Base-by-base conservation (phyloP, 2,113 vertebrate species). In the Thryonomys swinderianus region DNA sequence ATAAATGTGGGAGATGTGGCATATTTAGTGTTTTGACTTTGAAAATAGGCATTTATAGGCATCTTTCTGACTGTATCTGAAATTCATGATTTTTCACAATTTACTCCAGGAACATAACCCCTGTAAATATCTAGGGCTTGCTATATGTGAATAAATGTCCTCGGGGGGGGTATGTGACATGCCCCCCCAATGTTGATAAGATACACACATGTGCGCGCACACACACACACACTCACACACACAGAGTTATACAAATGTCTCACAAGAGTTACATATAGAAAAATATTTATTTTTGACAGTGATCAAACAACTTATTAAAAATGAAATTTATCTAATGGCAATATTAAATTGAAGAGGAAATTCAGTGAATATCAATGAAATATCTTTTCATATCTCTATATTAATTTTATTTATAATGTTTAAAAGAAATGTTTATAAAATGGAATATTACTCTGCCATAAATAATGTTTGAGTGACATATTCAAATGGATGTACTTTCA, bases 301-400 rank as follows among this genome's bases (percentile, higher is more conserved):
- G 67, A 88, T 80, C 42, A 7, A 66, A 79, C 27, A 92, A 67
- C 76, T 69, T n/a, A 79, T 48, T 88, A 96, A 82, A 37, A 66
- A 34, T 92, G 32, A 53, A 18, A 95, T 79, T 96, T 59, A 62
- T 1, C 23, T 87, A 74, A 78, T 48, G 9, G 48, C 40, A 8
- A 80, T 45, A 4, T 6, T 79, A 84, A 95, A 55, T 55, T 62
- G 57, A 83, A 80, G 18, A 67, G 37, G 10, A 37, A 93, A 64
- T 14, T 71, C 45, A 81, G 30, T 90, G 7, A 5, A 40, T 67
- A 59, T 1, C 78, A 95, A 91, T 16, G 64, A 3, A 86, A 80
- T 18, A 40, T 79, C 69, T 90, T 67, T 85, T 45, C 3, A 73
- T 69, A 17, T 66, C 1, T 42, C 9, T n/a, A 14, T 69, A 74